A percentile compares a stretch with the other conserved stretches of the same genome.
Evolutionary conservation across 2,888 invertebrate genomes (phyloP).

Genomic region (Amphipyra berbera): DNA sequence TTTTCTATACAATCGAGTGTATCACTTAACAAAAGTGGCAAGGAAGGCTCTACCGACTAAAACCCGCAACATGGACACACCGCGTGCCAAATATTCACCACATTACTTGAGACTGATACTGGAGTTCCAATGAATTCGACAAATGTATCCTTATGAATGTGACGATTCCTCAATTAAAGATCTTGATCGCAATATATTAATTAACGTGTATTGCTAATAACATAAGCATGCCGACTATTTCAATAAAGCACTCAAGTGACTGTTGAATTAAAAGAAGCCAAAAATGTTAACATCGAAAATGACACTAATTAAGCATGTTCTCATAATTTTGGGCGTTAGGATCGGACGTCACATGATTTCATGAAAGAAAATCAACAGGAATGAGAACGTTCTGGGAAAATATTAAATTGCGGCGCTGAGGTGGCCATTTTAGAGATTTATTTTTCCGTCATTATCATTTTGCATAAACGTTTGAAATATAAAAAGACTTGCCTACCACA

Average conservation of each 20-base stretch:
- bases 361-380: constrained; percentile 34
- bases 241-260: too few relatives aligned
- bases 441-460: constrained; percentile 29
- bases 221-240: too few relatives aligned
- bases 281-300: too few relatives aligned
- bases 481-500: neutral
- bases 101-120: constrained; percentile 10
- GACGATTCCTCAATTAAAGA: neutral
- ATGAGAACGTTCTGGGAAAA: constrained; percentile 39
- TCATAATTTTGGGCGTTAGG: constrained; percentile 34
- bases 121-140: neutral
- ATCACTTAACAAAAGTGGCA: too few relatives aligned
- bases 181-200: too few relatives aligned
- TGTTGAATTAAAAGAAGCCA: too few relatives aligned
- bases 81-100: constrained; percentile 30
- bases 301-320: neutral
- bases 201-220: too few relatives aligned
- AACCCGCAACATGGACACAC: constrained; percentile 26
- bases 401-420: constrained; percentile 17
- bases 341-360: constrained; percentile 20
- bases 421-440: constrained; percentile 38
- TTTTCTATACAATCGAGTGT: too few relatives aligned
- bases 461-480: constrained; percentile 8
- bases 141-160: neutral
- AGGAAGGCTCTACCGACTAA: neutral